Evolutionary conservation across 2,888 invertebrate species (phyloP), one percentile per base, ranked within the genome.

Genomic region (Quadroppia sp.): DNA sequence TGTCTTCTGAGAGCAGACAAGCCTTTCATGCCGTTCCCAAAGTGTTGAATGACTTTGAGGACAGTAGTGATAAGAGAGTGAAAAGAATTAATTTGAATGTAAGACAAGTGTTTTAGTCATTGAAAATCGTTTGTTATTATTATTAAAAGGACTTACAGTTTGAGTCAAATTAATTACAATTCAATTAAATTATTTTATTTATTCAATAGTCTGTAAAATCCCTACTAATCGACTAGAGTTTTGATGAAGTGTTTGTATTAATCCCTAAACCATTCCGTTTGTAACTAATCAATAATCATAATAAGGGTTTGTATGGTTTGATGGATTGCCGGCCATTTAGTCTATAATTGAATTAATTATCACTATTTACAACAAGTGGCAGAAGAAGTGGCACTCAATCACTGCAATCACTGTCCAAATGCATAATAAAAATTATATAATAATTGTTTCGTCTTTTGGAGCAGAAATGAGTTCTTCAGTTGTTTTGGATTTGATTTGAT

Each of bases 21-120:
- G 89, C 90, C 78, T 97, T 94, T 82, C 99, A 99, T 83, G 97
- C 93, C 2, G 90, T 99, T 0, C 98, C 98, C 1, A 89, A 88
- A 83, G 90, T 99, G 64, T 89, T 75, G 17, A 70, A 71, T 88
- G 88, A 79, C 80, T 75, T 84, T 83, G 3, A 88, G 86, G 80
- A 81, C 71, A 36, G 83, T 25, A 81, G 84, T 70, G 94, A 90
- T 82, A 82, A 91, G 59, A 82, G 84, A 71, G 85, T 86, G 78
- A 89, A 90, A 42, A 87, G 98, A 81, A 91, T 98, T 73, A 98
- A 98, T 85, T 87, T 98, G 78, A 98, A 96, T 86, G 89, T 96
- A 9, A 85, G 97, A 80, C 96, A 97, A 85, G 95, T 97, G 45
- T 84, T 48, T 25, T 71, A 73, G 71, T 64, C 69, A 40, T 56